A percentile compares a stretch with the other conserved stretches of the same genome.
phyloP scores from a whole-genome alignment of 1,140 invertebrate genomes.

The Lanistes nyassanus region DNA sequence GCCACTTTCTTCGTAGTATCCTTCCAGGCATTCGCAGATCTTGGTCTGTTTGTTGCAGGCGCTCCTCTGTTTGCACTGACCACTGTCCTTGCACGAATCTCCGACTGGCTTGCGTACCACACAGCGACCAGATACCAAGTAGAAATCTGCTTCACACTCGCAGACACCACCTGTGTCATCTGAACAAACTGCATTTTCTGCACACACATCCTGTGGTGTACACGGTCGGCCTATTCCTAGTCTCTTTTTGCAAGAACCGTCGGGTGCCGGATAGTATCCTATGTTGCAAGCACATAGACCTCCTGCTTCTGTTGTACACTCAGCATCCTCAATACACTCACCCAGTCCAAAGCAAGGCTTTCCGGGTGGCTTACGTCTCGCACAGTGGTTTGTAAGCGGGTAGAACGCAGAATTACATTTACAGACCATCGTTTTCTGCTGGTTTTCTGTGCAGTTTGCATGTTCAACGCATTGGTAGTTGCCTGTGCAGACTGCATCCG shows the following conservation, averaged over 20 bases:
- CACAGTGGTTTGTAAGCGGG: constrained; percentile 7
- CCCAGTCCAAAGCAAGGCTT: constrained; percentile 20
- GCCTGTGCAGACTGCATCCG: constrained; percentile 3
- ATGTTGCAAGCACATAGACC: constrained; percentile 22
- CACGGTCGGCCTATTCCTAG: constrained; percentile 19
- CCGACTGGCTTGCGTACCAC: constrained; percentile 23
- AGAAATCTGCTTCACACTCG: constrained; percentile 20
- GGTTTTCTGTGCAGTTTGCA: constrained; percentile 20
- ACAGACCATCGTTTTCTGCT: constrained; percentile 17
- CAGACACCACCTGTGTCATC: constrained; percentile 26
- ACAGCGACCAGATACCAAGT: constrained; percentile 22
- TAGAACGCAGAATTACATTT: constrained; percentile 24
- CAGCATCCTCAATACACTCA: constrained; percentile 22
- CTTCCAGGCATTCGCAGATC: constrained; percentile 21
- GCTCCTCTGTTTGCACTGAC: constrained; percentile 24
- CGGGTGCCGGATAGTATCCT: constrained; percentile 11
- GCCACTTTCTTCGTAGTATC: constrained; percentile 24
- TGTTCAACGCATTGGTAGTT: constrained; percentile 31
- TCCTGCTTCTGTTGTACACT: constrained; percentile 20
- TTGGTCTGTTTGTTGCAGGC: constrained; percentile 15
- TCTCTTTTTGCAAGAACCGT: constrained; percentile 22
- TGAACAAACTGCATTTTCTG: constrained; percentile 29
- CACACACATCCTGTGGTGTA: constrained; percentile 20
- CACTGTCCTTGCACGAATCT: constrained; percentile 12
- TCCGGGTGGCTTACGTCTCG: background rate